Evolutionary conservation across 2,888 invertebrate genomes (phyloP), one percentile per base, ranked within the genome.

Genomic region (Allolobophora icterica): DNA sequence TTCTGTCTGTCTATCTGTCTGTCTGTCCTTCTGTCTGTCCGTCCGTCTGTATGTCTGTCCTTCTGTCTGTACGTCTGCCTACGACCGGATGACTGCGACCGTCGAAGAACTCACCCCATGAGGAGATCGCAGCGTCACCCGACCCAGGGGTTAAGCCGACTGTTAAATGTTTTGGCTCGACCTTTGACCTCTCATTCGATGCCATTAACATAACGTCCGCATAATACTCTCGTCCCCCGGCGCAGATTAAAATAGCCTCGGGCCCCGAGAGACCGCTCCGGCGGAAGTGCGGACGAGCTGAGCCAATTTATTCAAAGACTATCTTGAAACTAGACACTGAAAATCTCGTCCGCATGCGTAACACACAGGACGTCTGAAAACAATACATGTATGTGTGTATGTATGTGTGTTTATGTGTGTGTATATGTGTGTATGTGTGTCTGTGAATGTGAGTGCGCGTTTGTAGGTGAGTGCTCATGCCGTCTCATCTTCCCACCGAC

Each of bases 101-200:
- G 17, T 4, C 8, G 30, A 0, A 8, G 13, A 71, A n/a, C 71
- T 71, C 71, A n/a, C 71, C 71, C 71, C 71, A 71, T 71, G 8
- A 71, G 71, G 71, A 71, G 71, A 71, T n/a, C n/a, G 13, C 71
- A 8, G 71, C 71, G 87, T 87, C 35, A 87, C 87, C 35, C 87
- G 87, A 87, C 87, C 87, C 87, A 35, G 87, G 87, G 34, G 34
- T 87, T 87, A 34, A 34, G 24, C 35, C 87, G 87, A 34, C 38
- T 34, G 87, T 35, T 87, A 87, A 87, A 87, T 38, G 35, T 87
- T 87, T 87, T 87, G 87, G 21, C 87, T 24, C 24, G 87, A 87
- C 87, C 87, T 34, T 2, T 87, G 87, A 87, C 87, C 87, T 87
- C 87, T n/a, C 34, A 87, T 87, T 87, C 87, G n/a, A 87, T 87